These are phyloP conservation scores for Prenolepis imparis DNA, from an alignment of 2,888 invertebrate species.

Conservation along the genomic window DNA sequence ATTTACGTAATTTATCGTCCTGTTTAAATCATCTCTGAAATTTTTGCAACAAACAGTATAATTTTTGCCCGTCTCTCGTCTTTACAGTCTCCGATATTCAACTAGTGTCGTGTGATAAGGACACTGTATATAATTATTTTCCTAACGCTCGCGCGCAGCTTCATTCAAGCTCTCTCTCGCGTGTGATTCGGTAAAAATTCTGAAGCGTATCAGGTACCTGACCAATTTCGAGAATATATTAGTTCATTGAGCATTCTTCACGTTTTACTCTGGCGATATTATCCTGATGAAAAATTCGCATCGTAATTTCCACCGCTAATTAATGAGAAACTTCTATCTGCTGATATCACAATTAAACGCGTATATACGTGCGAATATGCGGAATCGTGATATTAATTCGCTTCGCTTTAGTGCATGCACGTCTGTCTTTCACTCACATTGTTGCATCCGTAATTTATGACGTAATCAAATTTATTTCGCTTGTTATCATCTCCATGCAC, in stretches of 20 bases:
- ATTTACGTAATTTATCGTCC: constrained; percentile 50
- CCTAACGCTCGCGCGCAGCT: neutral
- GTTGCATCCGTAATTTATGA: constrained; percentile 48
- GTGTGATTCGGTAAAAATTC: neutral
- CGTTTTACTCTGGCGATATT: neutral
- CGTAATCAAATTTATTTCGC: constrained; percentile 53
- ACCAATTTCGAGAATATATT: constrained; percentile 2
- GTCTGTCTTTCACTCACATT: constrained; percentile 36
- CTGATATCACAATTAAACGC: constrained; percentile 40
- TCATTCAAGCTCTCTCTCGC: neutral
- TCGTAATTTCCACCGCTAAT: constrained; percentile 42
- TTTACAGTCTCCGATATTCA: constrained; percentile 5
- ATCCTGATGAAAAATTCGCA: constrained; percentile 19
- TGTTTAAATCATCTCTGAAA: constrained; percentile 40
- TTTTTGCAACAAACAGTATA: constrained; percentile 50
- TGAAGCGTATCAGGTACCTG: neutral
- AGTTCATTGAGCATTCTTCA: neutral
- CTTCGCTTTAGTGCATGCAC: constrained; percentile 45
- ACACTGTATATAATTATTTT: constrained; percentile 35
- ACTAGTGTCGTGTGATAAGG: constrained; percentile 17
- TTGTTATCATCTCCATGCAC: constrained; percentile 38
- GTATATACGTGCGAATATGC: constrained; percentile 21
- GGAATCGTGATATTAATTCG: constrained; percentile 54
- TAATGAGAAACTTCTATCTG: constrained; percentile 44
- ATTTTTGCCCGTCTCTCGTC: constrained; percentile 12